Evolutionary conservation across 2,888 invertebrate species (phyloP).

Genomic region (Agriopis aurantiaria): DNA sequence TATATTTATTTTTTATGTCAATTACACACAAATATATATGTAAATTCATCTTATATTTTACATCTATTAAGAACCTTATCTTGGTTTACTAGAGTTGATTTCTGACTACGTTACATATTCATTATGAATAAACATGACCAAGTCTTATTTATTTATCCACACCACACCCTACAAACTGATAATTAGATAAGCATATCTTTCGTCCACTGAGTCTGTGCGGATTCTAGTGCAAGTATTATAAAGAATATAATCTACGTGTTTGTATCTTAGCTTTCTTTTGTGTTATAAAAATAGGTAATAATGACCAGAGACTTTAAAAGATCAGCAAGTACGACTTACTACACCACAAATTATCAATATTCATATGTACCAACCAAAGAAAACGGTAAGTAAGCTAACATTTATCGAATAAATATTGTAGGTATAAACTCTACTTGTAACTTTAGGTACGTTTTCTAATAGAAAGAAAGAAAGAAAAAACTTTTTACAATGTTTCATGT

Average conservation of each 20-base stretch:
- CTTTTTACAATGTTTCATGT: no score
- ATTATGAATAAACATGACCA: slow-evolving; percentile 29
- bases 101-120: slow-evolving; percentile 18
- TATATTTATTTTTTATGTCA: not conserved
- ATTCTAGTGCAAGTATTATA: slow-evolving; percentile 31
- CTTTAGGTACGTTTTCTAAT: not conserved
- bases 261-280: slow-evolving; percentile 39
- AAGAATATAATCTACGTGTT: slow-evolving; percentile 17
- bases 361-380: slow-evolving; percentile 69
- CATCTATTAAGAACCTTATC: slow-evolving; percentile 1
- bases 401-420: no score
- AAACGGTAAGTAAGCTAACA: slow-evolving; percentile 64
- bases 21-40: not conserved
- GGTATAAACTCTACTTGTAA: not conserved
- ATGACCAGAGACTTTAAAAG: slow-evolving; percentile 64
- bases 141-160: slow-evolving; percentile 45
- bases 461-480: no score
- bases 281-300: slow-evolving; percentile 45
- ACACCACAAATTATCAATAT: slow-evolving; percentile 75
- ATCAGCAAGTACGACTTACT: slow-evolving; percentile 67
- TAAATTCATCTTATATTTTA: not conserved
- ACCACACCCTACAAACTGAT: slow-evolving; percentile 46
- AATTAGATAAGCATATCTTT: slow-evolving; percentile 55
- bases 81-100: slow-evolving; percentile 9
- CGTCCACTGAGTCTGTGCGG: slow-evolving; percentile 39